These are phyloP conservation scores for Cromileptes altivelis DNA, from an alignment of 2,113 vertebrate species.

Conservation along the genomic window DNA sequence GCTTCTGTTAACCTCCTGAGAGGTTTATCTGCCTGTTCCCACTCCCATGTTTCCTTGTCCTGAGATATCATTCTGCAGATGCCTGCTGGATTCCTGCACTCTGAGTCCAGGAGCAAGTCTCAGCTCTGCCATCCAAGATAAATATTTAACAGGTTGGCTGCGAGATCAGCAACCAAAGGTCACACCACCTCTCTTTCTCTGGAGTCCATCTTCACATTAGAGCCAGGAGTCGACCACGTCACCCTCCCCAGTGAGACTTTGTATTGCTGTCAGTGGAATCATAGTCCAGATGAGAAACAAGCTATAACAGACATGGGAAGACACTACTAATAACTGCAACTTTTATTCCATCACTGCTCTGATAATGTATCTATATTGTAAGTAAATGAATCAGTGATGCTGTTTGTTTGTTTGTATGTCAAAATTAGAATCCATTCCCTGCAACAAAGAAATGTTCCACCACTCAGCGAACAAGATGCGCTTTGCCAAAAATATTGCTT, in stretches of 20 bases:
- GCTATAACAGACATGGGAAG: not conserved
- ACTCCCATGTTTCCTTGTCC: slow-evolving; percentile 28
- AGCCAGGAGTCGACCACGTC: not conserved
- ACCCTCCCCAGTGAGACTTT: not conserved
- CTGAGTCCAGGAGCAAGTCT: slow-evolving; percentile 35
- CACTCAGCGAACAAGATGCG: not conserved
- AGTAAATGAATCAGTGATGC: not conserved
- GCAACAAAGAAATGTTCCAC: too few relatives aligned
- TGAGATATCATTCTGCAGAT: slow-evolving; percentile 22
- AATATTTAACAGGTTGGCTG: slow-evolving; percentile 81
- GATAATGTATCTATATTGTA: not conserved
- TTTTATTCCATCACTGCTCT: not conserved
- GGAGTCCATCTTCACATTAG: slow-evolving; percentile 24
- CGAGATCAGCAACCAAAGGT: slow-evolving; percentile 77
- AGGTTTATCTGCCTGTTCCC: slow-evolving; percentile 34
- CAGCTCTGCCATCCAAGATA: slow-evolving; percentile 72
- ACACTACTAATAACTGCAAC: not conserved
- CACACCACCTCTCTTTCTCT: slow-evolving; percentile 29
- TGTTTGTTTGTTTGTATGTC: slow-evolving; percentile 4
- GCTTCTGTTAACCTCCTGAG: slow-evolving; percentile 2
- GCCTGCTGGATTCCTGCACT: slow-evolving; percentile 42
- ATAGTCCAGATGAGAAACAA: not conserved
- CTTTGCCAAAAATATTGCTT: not conserved
- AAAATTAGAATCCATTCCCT: not conserved
- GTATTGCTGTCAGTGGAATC: not conserved